Conservation (phyloP, 1,140 invertebrate genomes). For the Physella acuta region DNA sequence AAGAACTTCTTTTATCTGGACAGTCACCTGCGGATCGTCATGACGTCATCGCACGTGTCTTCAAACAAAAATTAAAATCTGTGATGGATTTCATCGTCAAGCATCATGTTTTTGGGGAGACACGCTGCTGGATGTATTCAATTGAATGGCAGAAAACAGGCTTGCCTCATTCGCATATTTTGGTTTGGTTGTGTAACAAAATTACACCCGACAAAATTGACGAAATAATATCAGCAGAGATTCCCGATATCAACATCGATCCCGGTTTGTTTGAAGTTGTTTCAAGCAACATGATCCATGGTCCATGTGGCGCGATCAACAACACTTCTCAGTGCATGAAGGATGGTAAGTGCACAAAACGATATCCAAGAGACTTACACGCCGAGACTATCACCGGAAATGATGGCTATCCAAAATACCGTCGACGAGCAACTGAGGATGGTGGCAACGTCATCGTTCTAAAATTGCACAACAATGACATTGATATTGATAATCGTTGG, state of each 20-base stretch:
- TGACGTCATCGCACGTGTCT: conserved; percentile 62
- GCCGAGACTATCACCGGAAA: too few species aligned
- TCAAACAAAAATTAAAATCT: conserved; percentile 60
- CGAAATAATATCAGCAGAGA: background rate
- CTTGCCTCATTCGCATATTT: conserved; percentile 63
- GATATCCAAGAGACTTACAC: background rate
- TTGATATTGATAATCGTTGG: too few species aligned
- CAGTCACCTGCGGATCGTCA: conserved; percentile 52
- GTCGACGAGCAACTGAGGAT: too few species aligned
- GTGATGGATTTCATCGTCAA: conserved; percentile 35
- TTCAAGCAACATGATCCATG: conserved; percentile 37
- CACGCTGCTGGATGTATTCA: conserved; percentile 36
- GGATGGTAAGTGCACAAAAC: conserved; percentile 19
- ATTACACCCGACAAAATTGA: conserved; percentile 10
- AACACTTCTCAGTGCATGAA: conserved; percentile 37
- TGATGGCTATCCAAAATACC: too few species aligned
- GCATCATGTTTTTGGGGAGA: background rate
- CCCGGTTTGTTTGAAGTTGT: conserved; percentile 30
- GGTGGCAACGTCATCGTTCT: too few species aligned
- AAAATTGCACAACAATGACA: too few species aligned
- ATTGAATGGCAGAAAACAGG: conserved; percentile 64
- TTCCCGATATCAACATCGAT: conserved; percentile 3
- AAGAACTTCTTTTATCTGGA: conserved; percentile 37
- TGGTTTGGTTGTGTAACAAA: conserved; percentile 53
- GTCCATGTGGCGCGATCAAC: conserved; percentile 36